Base-by-base conservation (phyloP, 53 echinoderm and acorn worm species). In the Antedon mediterranea region DNA sequence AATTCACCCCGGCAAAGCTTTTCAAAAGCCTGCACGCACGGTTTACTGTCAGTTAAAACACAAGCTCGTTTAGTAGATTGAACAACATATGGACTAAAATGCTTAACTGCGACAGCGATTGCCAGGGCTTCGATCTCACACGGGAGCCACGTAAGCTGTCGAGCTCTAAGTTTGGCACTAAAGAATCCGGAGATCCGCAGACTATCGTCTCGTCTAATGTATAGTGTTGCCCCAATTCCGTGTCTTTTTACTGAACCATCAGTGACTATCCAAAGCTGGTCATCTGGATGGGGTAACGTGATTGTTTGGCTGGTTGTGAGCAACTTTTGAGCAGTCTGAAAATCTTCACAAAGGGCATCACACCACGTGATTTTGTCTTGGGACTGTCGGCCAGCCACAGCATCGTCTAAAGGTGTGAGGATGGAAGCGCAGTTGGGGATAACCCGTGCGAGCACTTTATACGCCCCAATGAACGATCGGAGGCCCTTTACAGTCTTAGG, bases 261-360 rank as follows among this genome's bases (percentile, higher is more conserved):
- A 44, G 86, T 86, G 23, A 91, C 88, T 33, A 89, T 84, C 89
- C 86, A 86, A 4, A 89, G 71, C 78, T 81, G 86, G 73, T 81
- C 86, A 29, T 33, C 0, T 0, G 84, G 86, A 26, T 71, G 78
- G 4, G 78, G 75, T 15, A 83, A 32, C 0, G 84, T 81, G 30
- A 86, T 57, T 1, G 82, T 85, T 15, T n/a, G 33, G 23, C 75
- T 13, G 2, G 87, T 70, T 3, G 83, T 28, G 0, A 86, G 43
- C 2, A 74, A 31, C 0, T 29, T 15, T 73, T 81, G 84, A 5
- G 78, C 78, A 1, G 32, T 34, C 0, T 31, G 5, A 37, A 85
- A 79, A 0, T 80, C 31, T 0, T 34, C 73, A 3, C 57, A 74
- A 3, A 80, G 73, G 28, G 74, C 30, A 15, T 74, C 75, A 0